Conservation (phyloP, 1,140 invertebrate genomes). For the Conus betulinus region DNA sequence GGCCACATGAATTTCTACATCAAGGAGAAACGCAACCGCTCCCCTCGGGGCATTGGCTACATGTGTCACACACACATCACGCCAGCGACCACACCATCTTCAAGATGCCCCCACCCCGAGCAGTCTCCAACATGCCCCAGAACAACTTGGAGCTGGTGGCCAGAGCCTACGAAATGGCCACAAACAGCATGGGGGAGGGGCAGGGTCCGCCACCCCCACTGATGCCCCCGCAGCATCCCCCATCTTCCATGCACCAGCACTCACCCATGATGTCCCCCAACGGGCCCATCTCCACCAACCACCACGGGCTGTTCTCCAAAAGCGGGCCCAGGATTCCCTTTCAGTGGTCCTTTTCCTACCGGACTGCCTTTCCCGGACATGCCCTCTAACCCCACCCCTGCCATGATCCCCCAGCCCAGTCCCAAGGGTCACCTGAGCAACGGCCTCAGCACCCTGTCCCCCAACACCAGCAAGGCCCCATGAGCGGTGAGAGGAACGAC, state of each 20-base stretch:
- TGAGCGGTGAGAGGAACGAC: slow-evolving; percentile 6
- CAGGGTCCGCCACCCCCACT: slow-evolving; percentile 30
- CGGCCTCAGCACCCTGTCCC: slow-evolving; percentile 3
- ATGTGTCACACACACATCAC: slow-evolving; percentile 58
- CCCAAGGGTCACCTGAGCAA: slow-evolving; percentile 8
- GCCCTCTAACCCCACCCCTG: slow-evolving; percentile 25
- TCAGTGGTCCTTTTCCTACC: background rate
- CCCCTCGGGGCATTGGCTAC: slow-evolving; percentile 69
- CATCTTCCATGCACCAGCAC: slow-evolving; percentile 22
- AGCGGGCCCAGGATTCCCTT: slow-evolving; percentile 21
- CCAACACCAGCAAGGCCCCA: background rate
- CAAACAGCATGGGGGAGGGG: slow-evolving; percentile 39
- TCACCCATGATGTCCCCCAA: slow-evolving; percentile 44
- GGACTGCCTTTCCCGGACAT: slow-evolving; percentile 19
- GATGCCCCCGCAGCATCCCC: slow-evolving; percentile 32
- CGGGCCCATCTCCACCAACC: slow-evolving; percentile 8
- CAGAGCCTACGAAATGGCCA: slow-evolving; percentile 51
- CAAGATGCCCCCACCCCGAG: slow-evolving; percentile 58
- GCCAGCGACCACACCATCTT: slow-evolving; percentile 58
- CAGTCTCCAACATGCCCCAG: slow-evolving; percentile 47
- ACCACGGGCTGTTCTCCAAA: slow-evolving; percentile 49
- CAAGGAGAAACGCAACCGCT: slow-evolving; percentile 71
- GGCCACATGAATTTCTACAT: slow-evolving; percentile 73
- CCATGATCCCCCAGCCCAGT: slow-evolving; percentile 32
- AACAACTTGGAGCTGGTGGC: slow-evolving; percentile 43